phyloP scores from a whole-genome alignment of 2,797 vertebrate species.

The Hyperoplus immaculatus region DNA sequence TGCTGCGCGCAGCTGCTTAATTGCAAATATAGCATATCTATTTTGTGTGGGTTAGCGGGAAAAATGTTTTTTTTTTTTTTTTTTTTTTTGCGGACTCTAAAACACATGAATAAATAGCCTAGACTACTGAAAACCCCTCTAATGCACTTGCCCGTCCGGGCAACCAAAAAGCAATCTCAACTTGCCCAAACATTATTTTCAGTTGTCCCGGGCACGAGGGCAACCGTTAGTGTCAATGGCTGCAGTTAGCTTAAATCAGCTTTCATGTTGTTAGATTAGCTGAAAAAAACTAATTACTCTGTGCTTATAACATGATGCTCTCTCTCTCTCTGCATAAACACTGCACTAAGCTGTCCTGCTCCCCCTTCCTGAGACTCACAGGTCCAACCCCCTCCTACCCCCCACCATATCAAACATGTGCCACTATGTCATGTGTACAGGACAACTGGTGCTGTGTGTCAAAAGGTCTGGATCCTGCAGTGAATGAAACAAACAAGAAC shows the following conservation, averaged over 20 bases:
- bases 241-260: background rate
- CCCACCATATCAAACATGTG: slow-evolving; percentile 4
- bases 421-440: slow-evolving; percentile 20
- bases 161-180: too few relatives aligned
- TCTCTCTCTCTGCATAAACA: slow-evolving; percentile 33
- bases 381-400: background rate
- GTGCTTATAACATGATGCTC: background rate
- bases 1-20: too few relatives aligned
- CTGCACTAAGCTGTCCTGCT: slow-evolving; percentile 16
- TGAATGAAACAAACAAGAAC: background rate
- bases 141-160: too few relatives aligned
- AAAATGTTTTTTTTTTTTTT: too few relatives aligned
- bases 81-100: too few relatives aligned
- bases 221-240: too few relatives aligned
- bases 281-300: background rate
- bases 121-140: too few relatives aligned
- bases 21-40: too few relatives aligned
- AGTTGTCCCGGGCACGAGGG: too few relatives aligned
- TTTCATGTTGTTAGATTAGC: background rate
- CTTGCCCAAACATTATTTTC: too few relatives aligned
- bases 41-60: too few relatives aligned
- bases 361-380: background rate
- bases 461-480: background rate
- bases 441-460: slow-evolving; percentile 52
- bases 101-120: too few relatives aligned